A percentile compares a stretch with the other conserved stretches of the same genome.
phyloP scores from a whole-genome alignment of 2,113 vertebrate species.

The Orthonyx spaldingii region DNA sequence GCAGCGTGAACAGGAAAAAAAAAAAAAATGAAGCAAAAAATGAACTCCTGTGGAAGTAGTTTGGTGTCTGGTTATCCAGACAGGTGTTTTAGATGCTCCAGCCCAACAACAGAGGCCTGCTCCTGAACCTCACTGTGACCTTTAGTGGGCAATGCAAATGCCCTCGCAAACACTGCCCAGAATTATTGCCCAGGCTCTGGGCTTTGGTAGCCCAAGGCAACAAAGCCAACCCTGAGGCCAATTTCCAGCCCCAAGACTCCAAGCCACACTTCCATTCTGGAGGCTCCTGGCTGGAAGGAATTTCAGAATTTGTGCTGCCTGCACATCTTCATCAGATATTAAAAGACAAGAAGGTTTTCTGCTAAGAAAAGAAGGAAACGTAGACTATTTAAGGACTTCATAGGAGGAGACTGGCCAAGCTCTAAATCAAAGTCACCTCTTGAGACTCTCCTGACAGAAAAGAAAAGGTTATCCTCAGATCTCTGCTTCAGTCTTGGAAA shows the following conservation, averaged over 20 bases:
- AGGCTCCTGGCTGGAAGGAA: neutral
- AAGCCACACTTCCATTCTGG: neutral
- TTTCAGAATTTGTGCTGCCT: neutral
- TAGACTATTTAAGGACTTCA: neutral
- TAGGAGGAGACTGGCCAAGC: neutral
- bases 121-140: neutral
- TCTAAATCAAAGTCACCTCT: slow-evolving; percentile 33
- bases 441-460: neutral
- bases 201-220: neutral
- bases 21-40: neutral
- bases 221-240: neutral
- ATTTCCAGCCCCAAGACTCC: neutral
- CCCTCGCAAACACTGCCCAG: neutral
- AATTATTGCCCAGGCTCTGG: neutral
- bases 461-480: neutral
- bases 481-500: neutral
- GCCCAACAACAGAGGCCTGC: neutral
- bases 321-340: neutral
- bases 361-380: neutral
- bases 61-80: neutral
- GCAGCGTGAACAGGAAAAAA: neutral
- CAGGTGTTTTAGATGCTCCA: neutral
- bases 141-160: neutral
- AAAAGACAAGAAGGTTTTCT: neutral
- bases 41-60: neutral